Percentiles rank a stretch among this genome's conserved stretches.
These are phyloP conservation scores for Cosmopolites sordidus DNA, from an alignment of 2,888 invertebrate species.

Conservation along the genomic window DNA sequence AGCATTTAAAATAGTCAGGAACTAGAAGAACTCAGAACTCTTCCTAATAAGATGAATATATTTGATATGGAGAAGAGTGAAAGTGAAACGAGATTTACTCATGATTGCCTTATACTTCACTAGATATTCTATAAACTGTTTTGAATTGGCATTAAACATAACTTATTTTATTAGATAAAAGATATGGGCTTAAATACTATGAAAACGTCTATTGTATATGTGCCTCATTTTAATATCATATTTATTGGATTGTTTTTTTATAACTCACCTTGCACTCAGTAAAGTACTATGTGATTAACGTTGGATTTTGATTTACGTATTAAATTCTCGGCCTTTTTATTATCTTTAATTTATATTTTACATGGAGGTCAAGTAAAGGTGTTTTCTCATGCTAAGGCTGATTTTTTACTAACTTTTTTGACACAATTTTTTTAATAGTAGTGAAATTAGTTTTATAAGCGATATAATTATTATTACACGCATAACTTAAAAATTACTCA, in stretches of 20 bases:
- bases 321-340: too few relatives aligned
- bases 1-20: too few relatives aligned
- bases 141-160: neutral
- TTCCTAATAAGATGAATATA: too few relatives aligned
- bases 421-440: neutral
- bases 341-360: neutral
- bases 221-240: constrained; percentile 1
- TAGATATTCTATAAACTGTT: constrained; percentile 14
- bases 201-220: neutral
- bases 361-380: neutral
- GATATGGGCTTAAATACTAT: constrained; percentile 6
- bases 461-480: neutral
- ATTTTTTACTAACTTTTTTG: neutral
- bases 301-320: too few relatives aligned
- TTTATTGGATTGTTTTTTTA: constrained; percentile 13
- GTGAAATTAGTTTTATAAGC: neutral
- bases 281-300: neutral
- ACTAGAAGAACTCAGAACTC: too few relatives aligned
- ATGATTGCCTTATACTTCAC: neutral
- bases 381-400: neutral
- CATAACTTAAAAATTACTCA: constrained; percentile 10
- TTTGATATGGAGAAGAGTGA: neutral
- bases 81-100: neutral
- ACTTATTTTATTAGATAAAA: constrained; percentile 12
- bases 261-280: constrained; percentile 16